A percentile compares a stretch with the other conserved stretches of the same genome.
Conservation (phyloP, 2,888 invertebrate genomes). For the Leptarthrus brevirostris region DNA sequence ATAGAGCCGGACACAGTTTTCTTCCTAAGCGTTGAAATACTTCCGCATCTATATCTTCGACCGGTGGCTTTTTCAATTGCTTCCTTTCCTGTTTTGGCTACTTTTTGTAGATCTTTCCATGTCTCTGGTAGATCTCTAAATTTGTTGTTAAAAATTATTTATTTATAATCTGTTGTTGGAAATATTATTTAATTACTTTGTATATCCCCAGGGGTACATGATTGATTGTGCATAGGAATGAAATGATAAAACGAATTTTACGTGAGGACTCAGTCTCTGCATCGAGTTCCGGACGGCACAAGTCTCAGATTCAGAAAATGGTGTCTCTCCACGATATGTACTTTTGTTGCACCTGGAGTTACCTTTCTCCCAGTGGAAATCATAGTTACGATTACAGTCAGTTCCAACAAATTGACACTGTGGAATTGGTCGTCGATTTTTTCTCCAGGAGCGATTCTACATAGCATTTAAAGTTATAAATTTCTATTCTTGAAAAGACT, state of each 20-base stretch:
- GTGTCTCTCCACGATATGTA: constrained; percentile 64
- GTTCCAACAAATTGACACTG: constrained; percentile 69
- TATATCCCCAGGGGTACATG: constrained; percentile 66
- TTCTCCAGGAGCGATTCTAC: constrained; percentile 70
- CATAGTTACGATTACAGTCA: constrained; percentile 77
- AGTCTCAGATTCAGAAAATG: constrained; percentile 66
- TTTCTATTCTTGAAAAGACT: too few species aligned
- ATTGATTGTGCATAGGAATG: constrained; percentile 66
- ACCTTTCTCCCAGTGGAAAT: constrained; percentile 70
- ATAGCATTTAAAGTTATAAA: constrained; percentile 16
- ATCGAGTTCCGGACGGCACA: constrained; percentile 62
- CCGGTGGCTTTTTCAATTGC: constrained; percentile 64
- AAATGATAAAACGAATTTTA: constrained; percentile 64
- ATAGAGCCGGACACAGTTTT: constrained; percentile 63
- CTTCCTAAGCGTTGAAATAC: constrained; percentile 62
- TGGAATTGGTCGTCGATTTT: constrained; percentile 68
- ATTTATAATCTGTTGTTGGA: too few species aligned
- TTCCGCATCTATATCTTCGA: constrained; percentile 63
- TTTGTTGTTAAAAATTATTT: neutral
- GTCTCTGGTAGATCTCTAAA: constrained; percentile 60
- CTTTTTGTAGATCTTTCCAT: constrained; percentile 60
- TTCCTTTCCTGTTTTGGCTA: constrained; percentile 62
- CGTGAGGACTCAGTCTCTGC: constrained; percentile 59
- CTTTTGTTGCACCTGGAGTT: constrained; percentile 58
- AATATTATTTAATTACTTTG: constrained; percentile 56